phyloP scores from a whole-genome alignment of 2,113 vertebrate genomes.

The Pomatorhinus ruficollis region DNA sequence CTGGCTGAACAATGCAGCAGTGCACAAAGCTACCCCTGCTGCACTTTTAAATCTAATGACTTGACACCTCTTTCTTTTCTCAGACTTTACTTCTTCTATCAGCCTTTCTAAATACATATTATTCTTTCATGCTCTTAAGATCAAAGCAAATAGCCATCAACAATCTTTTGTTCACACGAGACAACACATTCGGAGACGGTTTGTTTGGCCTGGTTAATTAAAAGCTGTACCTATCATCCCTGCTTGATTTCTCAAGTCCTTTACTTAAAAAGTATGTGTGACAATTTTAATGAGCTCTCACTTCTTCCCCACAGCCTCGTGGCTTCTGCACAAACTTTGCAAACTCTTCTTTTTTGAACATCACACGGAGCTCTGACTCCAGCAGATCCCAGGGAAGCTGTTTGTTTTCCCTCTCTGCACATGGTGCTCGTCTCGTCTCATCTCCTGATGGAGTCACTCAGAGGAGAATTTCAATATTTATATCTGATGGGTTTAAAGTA shows the following conservation, averaged over 20 bases:
- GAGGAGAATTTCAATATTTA: not conserved
- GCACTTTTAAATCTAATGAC: constrained; percentile 19
- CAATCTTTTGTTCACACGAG: constrained; percentile 53
- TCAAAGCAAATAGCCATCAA: constrained; percentile 61
- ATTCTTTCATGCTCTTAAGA: constrained; percentile 36
- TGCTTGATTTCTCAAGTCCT: constrained; percentile 56
- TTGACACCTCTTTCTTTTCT: constrained; percentile 36
- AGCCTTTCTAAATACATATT: constrained; percentile 49
- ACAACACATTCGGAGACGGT: not conserved
- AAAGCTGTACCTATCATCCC: constrained; percentile 40
- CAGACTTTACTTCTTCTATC: constrained; percentile 12
- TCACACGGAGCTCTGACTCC: not conserved
- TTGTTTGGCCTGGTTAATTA: constrained; percentile 68
- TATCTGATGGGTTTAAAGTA: not conserved
- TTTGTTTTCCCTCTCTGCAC: not conserved
- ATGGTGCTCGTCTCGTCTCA: not conserved
- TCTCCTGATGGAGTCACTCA: not conserved
- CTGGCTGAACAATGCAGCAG: not conserved
- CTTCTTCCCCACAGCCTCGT: not conserved
- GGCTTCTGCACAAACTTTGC: not conserved
- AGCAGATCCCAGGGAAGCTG: not conserved
- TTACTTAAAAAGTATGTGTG: constrained; percentile 48
- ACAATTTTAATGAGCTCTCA: constrained; percentile 58
- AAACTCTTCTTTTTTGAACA: not conserved
- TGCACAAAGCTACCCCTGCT: not conserved